Evolutionary conservation across 53 echinoderm and acorn worm genomes (phyloP).

Genomic region (Crossaster papposus): DNA sequence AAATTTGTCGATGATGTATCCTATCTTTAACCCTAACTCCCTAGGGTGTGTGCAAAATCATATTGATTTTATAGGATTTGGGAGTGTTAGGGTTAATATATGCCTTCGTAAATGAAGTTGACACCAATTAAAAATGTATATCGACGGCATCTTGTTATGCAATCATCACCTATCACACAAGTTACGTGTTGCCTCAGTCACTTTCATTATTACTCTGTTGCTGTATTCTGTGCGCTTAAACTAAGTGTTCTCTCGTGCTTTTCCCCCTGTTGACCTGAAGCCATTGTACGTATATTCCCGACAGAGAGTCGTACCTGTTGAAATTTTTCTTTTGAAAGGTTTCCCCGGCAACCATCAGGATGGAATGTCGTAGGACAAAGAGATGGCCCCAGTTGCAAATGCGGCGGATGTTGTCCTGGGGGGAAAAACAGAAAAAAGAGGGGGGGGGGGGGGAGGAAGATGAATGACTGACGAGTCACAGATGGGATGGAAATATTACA

Average conservation of each 20-base stretch:
- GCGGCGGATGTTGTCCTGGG: not conserved
- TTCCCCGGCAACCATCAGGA: conserved; percentile 48
- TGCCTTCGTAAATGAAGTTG: too few species aligned
- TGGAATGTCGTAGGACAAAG: conserved; percentile 55
- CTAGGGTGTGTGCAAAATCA: too few species aligned
- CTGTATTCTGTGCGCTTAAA: not conserved
- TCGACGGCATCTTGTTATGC: not conserved
- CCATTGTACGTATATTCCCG: conserved; percentile 12
- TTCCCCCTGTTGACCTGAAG: not conserved
- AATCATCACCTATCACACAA: not conserved
- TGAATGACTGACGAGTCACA: conserved; percentile 18
- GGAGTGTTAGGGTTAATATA: too few species aligned
- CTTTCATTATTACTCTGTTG: conserved; percentile 39
- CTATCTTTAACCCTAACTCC: too few species aligned
- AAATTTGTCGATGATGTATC: too few species aligned
- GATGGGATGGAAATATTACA: conserved; percentile 28
- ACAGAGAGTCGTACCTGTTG: conserved; percentile 33
- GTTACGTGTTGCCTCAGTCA: conserved; percentile 4
- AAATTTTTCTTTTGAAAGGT: conserved; percentile 42
- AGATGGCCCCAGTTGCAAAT: not conserved
- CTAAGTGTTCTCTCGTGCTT: not conserved
- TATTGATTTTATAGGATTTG: too few species aligned
- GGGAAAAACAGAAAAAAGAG: not conserved
- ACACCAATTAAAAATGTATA: not conserved
- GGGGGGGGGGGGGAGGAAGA: not conserved